phyloP scores from a whole-genome alignment of 2,113 vertebrate genomes.

The Lonchura striata region DNA sequence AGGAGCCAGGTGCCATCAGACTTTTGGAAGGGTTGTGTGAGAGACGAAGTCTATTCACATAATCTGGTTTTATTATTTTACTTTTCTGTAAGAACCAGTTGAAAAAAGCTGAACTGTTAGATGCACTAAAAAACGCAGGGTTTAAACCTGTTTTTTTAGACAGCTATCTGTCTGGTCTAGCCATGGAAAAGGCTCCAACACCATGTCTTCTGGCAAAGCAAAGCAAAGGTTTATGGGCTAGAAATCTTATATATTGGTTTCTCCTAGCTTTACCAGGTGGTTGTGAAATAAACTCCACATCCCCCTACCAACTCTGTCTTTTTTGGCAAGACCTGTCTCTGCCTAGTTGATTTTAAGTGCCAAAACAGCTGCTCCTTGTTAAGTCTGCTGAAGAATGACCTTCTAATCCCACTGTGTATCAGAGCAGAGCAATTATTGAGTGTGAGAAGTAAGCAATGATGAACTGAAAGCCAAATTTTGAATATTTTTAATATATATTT shows the following conservation, averaged over 20 bases:
- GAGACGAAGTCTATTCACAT: not conserved
- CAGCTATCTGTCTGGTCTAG: not conserved
- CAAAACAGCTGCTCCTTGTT: not conserved
- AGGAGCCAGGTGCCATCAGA: not conserved
- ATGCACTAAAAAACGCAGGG: not conserved
- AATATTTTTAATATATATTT: not conserved
- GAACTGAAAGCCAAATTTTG: not conserved
- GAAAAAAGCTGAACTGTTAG: not conserved
- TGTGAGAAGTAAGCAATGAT: not conserved
- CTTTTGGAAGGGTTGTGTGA: not conserved
- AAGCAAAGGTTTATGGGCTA: not conserved
- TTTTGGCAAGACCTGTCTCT: not conserved
- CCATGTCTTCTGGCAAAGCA: not conserved
- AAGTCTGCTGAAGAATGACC: not conserved
- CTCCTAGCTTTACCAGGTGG: not conserved
- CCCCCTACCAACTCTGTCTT: not conserved
- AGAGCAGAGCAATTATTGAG: not conserved
- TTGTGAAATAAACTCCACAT: not conserved
- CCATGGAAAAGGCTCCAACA: not conserved
- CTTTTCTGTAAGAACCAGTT: not conserved
- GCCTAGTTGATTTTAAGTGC: not conserved
- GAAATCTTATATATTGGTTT: not conserved
- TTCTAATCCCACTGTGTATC: not conserved
- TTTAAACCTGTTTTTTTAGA: not conserved
- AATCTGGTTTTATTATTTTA: not conserved